Conservation (phyloP, 1,140 invertebrate species). For the Temnothorax longispinosus region DNA sequence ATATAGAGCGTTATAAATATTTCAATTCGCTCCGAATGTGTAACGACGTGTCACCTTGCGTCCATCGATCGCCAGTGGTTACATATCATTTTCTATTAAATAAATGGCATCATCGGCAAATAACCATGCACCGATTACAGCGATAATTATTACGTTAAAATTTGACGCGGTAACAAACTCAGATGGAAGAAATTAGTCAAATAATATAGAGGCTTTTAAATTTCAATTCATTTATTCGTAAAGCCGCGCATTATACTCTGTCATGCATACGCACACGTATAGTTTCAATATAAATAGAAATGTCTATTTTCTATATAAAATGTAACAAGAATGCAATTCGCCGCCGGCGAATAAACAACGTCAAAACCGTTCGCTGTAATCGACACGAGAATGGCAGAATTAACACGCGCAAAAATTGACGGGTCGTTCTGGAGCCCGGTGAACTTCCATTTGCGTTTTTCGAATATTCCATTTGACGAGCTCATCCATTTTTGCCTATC, state of each 20-base stretch:
- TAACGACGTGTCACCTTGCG: conserved; percentile 63
- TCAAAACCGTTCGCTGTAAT: conserved; percentile 50
- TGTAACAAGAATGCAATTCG: conserved; percentile 37
- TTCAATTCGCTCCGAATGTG: conserved; percentile 63
- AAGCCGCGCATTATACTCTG: not conserved
- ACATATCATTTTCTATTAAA: conserved; percentile 62
- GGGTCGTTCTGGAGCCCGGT: conserved; percentile 11
- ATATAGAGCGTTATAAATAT: conserved; percentile 70
- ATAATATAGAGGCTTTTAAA: not conserved
- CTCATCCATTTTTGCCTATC: conserved; percentile 52
- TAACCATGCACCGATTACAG: not conserved
- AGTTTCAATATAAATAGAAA: conserved; percentile 4
- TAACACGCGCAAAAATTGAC: conserved; percentile 45
- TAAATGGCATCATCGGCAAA: conserved; percentile 58
- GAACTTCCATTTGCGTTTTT: conserved; percentile 32
- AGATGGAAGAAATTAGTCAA: conserved; percentile 10
- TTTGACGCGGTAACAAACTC: not conserved
- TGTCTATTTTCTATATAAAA: conserved; percentile 8
- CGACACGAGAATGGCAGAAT: conserved; percentile 61
- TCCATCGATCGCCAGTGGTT: conserved; percentile 59
- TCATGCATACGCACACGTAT: too few relatives aligned
- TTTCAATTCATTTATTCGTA: not conserved
- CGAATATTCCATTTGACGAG: conserved; percentile 55
- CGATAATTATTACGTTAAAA: not conserved
- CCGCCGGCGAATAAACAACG: conserved; percentile 51